Evolutionary conservation across 2,113 vertebrate species (phyloP).

Genomic region (Mormyrus lacerda): DNA sequence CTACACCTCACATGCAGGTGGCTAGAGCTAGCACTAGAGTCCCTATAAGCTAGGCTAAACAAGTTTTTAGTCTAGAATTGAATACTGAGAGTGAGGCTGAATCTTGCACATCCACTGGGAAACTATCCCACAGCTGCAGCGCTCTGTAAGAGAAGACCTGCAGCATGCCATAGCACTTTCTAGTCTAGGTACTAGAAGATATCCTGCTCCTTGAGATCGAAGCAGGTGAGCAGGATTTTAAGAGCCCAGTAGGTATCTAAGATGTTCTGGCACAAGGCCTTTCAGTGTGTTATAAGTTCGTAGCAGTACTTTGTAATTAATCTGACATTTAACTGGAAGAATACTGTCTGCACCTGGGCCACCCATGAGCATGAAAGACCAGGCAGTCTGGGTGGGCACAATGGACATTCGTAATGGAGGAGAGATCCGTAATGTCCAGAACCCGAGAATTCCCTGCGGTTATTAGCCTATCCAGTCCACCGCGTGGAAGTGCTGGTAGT

Average conservation of each 20-base stretch:
- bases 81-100: no score
- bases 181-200: neutral
- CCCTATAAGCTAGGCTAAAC: neutral
- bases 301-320: neutral
- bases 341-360: neutral
- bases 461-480: neutral
- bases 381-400: neutral
- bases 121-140: no score
- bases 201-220: neutral
- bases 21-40: neutral
- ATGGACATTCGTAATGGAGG: neutral
- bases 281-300: neutral
- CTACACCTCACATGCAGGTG: neutral
- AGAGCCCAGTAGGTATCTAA: neutral
- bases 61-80: no score
- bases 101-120: no score
- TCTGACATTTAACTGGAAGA: neutral
- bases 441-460: neutral
- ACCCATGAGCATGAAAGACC: neutral
- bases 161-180: neutral
- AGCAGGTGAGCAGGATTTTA: neutral
- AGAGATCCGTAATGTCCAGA: neutral
- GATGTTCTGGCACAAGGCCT: neutral
- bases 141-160: neutral
- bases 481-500: neutral